Conservation (phyloP, 64 coral and sea anemone species). For the Catalaphyllia jardinei region DNA sequence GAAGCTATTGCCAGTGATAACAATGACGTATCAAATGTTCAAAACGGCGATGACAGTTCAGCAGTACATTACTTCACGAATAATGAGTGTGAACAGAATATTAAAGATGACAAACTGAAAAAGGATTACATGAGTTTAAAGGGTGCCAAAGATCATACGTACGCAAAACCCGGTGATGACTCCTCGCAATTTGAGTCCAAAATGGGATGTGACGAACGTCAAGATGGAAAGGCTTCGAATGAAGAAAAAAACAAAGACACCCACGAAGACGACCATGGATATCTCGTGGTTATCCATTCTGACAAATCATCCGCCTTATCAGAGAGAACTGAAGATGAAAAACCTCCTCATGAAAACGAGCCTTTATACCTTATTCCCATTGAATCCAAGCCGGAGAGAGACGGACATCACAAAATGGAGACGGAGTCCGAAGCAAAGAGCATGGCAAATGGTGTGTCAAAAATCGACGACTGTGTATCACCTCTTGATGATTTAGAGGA, state of each 20-base stretch:
- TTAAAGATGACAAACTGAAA: not conserved
- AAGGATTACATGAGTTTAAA: conserved; percentile 22
- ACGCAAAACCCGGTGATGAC: not conserved
- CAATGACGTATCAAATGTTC: too few relatives aligned
- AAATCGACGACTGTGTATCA: too few relatives aligned
- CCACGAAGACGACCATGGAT: not conserved
- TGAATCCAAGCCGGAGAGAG: not conserved
- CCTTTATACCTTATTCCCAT: not conserved
- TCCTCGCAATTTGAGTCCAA: not conserved
- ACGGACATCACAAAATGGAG: not conserved
- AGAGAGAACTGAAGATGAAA: not conserved
- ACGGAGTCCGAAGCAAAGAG: not conserved
- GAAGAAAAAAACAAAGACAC: too few relatives aligned
- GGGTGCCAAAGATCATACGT: not conserved
- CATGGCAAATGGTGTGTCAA: not conserved
- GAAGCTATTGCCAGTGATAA: not conserved
- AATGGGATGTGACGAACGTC: not conserved
- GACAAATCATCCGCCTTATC: not conserved
- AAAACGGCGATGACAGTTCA: not conserved
- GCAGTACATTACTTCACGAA: not conserved
- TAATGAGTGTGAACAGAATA: not conserved
- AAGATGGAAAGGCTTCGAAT: not conserved
- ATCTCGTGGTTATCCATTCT: not conserved
- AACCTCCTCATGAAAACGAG: not conserved
- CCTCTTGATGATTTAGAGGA: too few relatives aligned